Evolutionary conservation across 2,888 invertebrate species (phyloP).

Genomic region (Enchytraeus crypticus): DNA sequence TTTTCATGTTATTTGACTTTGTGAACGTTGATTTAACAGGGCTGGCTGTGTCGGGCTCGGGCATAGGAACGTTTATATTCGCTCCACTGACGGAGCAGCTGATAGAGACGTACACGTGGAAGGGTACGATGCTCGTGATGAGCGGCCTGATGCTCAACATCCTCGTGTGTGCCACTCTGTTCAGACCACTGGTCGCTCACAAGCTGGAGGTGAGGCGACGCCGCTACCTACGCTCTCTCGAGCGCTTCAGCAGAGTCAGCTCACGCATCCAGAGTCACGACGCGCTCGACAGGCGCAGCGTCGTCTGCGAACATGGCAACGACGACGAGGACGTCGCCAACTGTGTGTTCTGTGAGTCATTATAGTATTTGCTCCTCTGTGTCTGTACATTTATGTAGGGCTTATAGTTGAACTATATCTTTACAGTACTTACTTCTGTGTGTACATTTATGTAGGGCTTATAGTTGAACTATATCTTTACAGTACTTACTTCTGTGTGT

Average conservation of each 20-base stretch:
- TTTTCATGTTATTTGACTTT: too few relatives aligned
- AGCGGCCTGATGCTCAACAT: slow-evolving; percentile 42
- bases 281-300: background rate
- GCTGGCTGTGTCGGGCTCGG: slow-evolving; percentile 45
- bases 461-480: too few relatives aligned
- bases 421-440: too few relatives aligned
- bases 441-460: too few relatives aligned
- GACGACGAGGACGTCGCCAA: slow-evolving; percentile 6
- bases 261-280: slow-evolving; percentile 8
- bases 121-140: slow-evolving; percentile 43
- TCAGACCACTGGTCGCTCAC: slow-evolving; percentile 32
- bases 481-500: too few relatives aligned
- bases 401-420: background rate
- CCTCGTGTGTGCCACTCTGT: slow-evolving; percentile 41
- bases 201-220: background rate
- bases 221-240: background rate
- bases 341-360: slow-evolving; percentile 9
- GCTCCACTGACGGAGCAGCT: slow-evolving; percentile 42
- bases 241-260: slow-evolving; percentile 7
- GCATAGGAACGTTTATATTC: slow-evolving; percentile 45
- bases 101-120: slow-evolving; percentile 42
- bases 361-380: too few relatives aligned
- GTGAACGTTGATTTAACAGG: slow-evolving; percentile 12
- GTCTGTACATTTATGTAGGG: too few relatives aligned
- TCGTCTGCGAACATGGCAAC: slow-evolving; percentile 8